phyloP scores from a whole-genome alignment of 2,888 invertebrate species.

The Eupithecia dodoneata region DNA sequence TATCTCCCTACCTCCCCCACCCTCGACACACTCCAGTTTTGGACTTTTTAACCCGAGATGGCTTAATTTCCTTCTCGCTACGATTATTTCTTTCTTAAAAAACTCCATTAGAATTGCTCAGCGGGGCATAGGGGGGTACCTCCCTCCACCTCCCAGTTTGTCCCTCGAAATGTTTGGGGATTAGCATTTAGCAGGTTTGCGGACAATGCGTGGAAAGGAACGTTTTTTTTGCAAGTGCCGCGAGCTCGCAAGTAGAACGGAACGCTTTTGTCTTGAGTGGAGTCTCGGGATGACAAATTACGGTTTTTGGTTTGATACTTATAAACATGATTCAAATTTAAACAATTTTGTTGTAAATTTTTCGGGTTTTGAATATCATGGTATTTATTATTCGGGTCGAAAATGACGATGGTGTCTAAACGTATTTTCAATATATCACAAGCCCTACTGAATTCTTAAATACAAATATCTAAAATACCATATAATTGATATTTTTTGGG shows the following conservation, averaged over 20 bases:
- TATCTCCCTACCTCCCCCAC: conserved; percentile 52
- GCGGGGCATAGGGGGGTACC: conserved; percentile 43
- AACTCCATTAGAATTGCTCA: conserved; percentile 70
- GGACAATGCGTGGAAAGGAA: conserved; percentile 56
- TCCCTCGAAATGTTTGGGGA: conserved; percentile 54
- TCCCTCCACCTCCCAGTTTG: conserved; percentile 33
- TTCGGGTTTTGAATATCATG: not conserved
- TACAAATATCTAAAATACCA: not conserved
- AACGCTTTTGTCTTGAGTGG: conserved; percentile 47
- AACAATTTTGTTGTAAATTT: not conserved
- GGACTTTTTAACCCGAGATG: conserved; percentile 80
- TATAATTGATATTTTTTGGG: conserved; percentile 5
- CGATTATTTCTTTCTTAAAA: conserved; percentile 71
- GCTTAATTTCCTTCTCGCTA: conserved; percentile 76
- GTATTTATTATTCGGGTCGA: not conserved
- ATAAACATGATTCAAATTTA: not conserved
- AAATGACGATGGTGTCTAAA: not conserved
- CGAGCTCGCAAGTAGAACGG: conserved; percentile 40
- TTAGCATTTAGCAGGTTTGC: conserved; percentile 63
- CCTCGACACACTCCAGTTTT: conserved; percentile 62
- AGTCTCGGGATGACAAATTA: conserved; percentile 37
- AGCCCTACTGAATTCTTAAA: not conserved
- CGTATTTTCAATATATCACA: not conserved
- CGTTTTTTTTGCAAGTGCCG: conserved; percentile 45
- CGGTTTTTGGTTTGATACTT: conserved; percentile 27